Evolutionary conservation across 2,113 vertebrate genomes (phyloP).

Genomic region (Sebastes schlegelii): DNA sequence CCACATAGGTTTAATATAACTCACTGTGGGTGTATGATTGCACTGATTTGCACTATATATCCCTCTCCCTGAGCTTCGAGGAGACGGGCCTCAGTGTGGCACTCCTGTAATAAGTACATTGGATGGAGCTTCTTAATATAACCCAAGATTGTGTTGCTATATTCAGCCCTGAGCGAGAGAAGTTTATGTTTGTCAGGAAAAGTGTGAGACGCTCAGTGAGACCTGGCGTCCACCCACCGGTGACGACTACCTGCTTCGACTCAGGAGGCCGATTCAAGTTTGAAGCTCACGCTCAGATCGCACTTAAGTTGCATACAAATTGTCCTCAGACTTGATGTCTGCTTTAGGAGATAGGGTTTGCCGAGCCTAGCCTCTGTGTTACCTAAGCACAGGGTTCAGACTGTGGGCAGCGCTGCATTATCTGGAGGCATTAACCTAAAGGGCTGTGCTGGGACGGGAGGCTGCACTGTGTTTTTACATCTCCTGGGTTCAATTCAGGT

Average conservation of each 20-base stretch:
- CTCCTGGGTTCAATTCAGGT: conserved; percentile 1
- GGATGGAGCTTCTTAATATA: conserved; percentile 57
- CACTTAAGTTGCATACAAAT: conserved; percentile 41
- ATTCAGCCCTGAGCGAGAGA: conserved; percentile 33
- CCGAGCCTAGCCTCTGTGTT: conserved; percentile 8
- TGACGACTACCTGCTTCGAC: conserved; percentile 2
- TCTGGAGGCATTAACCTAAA: conserved; percentile 15
- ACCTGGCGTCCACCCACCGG: conserved; percentile 42
- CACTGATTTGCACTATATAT: conserved; percentile 35
- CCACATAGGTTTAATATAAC: conserved; percentile 55
- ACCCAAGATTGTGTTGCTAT: conserved; percentile 38
- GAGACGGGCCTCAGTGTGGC: conserved; percentile 40
- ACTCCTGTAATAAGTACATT: conserved; percentile 44
- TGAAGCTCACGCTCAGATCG: not conserved
- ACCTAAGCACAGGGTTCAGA: conserved; percentile 43
- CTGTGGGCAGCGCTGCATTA: conserved; percentile 38
- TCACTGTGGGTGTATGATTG: conserved; percentile 53
- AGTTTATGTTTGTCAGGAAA: conserved; percentile 42
- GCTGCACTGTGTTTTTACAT: conserved; percentile 2
- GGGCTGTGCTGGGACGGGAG: not conserved
- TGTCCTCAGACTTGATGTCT: conserved; percentile 29
- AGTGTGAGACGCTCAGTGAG: conserved; percentile 17
- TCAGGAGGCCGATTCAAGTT: conserved; percentile 5
- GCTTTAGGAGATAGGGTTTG: conserved; percentile 21
- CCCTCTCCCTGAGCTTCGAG: conserved; percentile 33